These are phyloP conservation scores for Guaruba guarouba DNA, from an alignment of 2,113 vertebrate genomes.

Conservation along the genomic window DNA sequence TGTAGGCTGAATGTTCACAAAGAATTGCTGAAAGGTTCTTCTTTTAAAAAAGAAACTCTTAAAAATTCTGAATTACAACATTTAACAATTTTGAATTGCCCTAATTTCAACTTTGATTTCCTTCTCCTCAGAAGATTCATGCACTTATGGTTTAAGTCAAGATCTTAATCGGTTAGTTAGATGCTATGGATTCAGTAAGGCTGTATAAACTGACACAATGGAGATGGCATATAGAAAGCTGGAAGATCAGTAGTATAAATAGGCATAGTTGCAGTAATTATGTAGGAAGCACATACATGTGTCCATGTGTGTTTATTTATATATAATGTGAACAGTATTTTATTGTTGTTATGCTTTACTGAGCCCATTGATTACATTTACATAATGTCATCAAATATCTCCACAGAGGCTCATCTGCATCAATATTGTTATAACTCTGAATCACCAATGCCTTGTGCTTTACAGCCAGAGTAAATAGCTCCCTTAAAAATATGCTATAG, in stretches of 20 bases:
- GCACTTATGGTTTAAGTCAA: background rate
- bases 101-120: background rate
- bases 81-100: background rate
- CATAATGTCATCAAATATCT: conserved; percentile 55
- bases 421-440: conserved; percentile 36
- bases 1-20: background rate
- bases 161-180: background rate
- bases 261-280: conserved; percentile 24
- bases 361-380: conserved; percentile 53
- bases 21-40: background rate
- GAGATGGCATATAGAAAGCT: background rate
- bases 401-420: conserved; percentile 35
- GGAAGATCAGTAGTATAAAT: background rate
- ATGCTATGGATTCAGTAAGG: background rate
- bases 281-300: background rate
- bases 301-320: background rate
- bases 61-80: background rate
- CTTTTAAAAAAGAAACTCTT: background rate
- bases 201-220: background rate
- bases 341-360: conserved; percentile 46
- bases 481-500: background rate
- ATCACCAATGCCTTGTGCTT: conserved; percentile 15
- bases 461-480: background rate
- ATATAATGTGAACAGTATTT: conserved; percentile 34
- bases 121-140: background rate